Conservation (phyloP, 2,888 invertebrate species). For the Drosophila ustulata region DNA sequence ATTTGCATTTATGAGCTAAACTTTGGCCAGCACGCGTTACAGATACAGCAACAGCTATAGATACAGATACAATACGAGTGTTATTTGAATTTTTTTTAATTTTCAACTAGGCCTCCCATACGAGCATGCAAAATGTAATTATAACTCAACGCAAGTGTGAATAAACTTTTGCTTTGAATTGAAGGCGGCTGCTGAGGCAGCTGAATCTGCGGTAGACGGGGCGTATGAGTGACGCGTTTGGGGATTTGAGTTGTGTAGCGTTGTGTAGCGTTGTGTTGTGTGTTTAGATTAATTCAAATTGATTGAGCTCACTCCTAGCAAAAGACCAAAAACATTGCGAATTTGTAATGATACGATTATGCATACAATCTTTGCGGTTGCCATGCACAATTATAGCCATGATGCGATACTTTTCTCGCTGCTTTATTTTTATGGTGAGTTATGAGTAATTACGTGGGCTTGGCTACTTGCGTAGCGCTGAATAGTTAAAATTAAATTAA, state of each 20-base stretch:
- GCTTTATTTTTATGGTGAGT: constrained; percentile 22
- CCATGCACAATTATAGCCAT: constrained; percentile 34
- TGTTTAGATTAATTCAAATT: constrained; percentile 66
- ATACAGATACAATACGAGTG: constrained; percentile 3
- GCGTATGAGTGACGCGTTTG: constrained; percentile 63
- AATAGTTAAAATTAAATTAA: constrained; percentile 17
- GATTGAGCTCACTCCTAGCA: constrained; percentile 54
- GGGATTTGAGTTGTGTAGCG: constrained; percentile 32
- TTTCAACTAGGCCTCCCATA: constrained; percentile 19
- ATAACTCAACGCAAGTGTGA: constrained; percentile 65
- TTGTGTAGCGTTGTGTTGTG: constrained; percentile 46
- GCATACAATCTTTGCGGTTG: constrained; percentile 20
- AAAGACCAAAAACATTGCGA: constrained; percentile 21
- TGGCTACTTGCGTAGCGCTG: constrained; percentile 38
- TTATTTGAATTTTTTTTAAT: constrained; percentile 14
- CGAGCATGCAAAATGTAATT: constrained; percentile 57
- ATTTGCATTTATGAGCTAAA: constrained; percentile 49
- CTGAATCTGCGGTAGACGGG: constrained; percentile 34
- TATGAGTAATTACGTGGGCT: constrained; percentile 27
- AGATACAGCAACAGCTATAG: constrained; percentile 35
- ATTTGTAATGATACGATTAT: constrained; percentile 27
- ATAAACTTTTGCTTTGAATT: constrained; percentile 71
- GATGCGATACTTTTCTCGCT: constrained; percentile 28
- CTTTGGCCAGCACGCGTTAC: constrained; percentile 27
- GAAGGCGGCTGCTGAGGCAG: constrained; percentile 39